These are phyloP conservation scores for Atrichornis clamosus DNA, from an alignment of 2,113 vertebrate species.

Conservation along the genomic window DNA sequence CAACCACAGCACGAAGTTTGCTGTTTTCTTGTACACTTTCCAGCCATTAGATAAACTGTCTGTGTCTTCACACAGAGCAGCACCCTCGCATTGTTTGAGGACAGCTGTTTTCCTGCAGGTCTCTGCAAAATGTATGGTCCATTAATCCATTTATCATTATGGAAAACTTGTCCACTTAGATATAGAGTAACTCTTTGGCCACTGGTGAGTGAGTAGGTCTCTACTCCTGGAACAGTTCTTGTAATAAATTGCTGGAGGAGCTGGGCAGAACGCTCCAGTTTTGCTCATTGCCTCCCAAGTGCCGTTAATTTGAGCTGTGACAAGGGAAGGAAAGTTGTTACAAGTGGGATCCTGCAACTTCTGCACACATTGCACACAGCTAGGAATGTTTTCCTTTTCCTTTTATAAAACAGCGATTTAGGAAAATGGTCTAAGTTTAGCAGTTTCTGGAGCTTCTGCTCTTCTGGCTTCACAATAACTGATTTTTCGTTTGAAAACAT, in stretches of 20 bases:
- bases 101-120: background rate
- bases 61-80: conserved; percentile 25
- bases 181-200: background rate
- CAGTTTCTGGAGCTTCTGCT: conserved; percentile 24
- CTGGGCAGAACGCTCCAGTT: background rate
- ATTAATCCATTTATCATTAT: background rate
- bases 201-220: background rate
- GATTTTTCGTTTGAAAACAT: conserved; percentile 24
- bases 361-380: conserved; percentile 50
- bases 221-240: background rate
- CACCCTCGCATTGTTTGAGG: background rate
- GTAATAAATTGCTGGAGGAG: background rate
- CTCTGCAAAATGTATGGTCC: background rate
- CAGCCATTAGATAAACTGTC: conserved; percentile 73
- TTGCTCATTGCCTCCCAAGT: background rate
- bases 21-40: conserved; percentile 70
- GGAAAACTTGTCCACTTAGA: background rate
- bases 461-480: background rate
- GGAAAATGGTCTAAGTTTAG: conserved; percentile 1
- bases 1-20: conserved; percentile 74
- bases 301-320: conserved; percentile 31
- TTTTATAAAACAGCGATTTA: background rate
- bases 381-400: conserved; percentile 56
- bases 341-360: conserved; percentile 48
- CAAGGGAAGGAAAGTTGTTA: conserved; percentile 49